Conservation (phyloP, 2,797 vertebrate species). For the Anomalospiza imberbis region DNA sequence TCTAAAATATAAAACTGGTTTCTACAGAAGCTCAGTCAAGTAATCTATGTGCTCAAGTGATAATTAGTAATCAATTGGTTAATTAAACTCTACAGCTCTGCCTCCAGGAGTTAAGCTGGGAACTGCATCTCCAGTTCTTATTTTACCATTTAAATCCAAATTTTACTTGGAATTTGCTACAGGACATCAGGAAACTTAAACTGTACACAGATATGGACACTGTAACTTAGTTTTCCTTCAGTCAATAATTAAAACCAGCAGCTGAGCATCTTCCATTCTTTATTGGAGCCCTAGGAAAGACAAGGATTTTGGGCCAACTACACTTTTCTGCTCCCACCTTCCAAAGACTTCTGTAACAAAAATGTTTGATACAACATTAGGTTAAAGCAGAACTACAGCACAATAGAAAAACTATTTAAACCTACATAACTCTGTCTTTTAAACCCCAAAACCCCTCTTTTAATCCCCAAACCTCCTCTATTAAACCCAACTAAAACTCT, state of each 20-base stretch:
- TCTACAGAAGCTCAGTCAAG: neutral
- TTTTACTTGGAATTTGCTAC: neutral
- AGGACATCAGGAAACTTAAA: neutral
- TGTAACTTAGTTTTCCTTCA: neutral
- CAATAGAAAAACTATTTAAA: neutral
- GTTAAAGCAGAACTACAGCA: neutral
- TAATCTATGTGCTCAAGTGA: neutral
- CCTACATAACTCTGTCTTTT: neutral
- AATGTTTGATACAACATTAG: neutral
- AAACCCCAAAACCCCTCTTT: neutral
- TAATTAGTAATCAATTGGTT: neutral
- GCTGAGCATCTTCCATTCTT: neutral
- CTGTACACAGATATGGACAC: accelerated
- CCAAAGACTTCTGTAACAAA: neutral
- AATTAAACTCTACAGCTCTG: neutral
- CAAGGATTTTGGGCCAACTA: neutral
- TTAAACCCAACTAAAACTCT: neutral
- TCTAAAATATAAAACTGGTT: neutral
- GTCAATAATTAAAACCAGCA: neutral
- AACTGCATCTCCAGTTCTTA: neutral
- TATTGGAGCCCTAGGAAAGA: neutral
- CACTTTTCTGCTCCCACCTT: neutral
- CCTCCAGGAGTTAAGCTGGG: neutral
- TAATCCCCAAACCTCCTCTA: neutral
- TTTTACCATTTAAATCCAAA: neutral